Evolutionary conservation across 92 coral and sea anemone species (phyloP).

Genomic region (Zoanthus sansibaricus): DNA sequence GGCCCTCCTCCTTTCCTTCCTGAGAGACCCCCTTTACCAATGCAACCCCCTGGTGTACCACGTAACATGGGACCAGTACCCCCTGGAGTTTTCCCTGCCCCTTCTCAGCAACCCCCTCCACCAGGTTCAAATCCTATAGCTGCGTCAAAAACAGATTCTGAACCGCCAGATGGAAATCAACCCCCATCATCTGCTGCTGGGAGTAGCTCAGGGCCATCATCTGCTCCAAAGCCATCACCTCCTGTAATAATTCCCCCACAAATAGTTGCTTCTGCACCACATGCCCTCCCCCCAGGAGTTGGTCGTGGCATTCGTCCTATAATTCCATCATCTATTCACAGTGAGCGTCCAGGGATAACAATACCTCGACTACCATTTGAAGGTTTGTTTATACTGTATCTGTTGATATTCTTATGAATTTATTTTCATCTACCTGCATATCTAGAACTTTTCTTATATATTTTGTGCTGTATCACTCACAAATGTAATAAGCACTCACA

Average conservation of each 20-base stretch:
- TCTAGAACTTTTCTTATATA: too few species aligned
- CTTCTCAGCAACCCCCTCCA: constrained; percentile 81
- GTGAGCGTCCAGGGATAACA: constrained; percentile 51
- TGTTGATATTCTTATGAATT: too few species aligned
- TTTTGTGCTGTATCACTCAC: too few species aligned
- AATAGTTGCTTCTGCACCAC: constrained; percentile 32
- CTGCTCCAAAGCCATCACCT: constrained; percentile 30
- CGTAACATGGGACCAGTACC: constrained; percentile 76
- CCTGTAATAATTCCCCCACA: constrained; percentile 28
- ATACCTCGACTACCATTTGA: constrained; percentile 73
- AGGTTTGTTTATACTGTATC: constrained; percentile 52
- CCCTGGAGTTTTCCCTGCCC: constrained; percentile 63
- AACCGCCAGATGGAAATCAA: constrained; percentile 52
- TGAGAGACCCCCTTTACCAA: constrained; percentile 77
- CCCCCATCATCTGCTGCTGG: constrained; percentile 51
- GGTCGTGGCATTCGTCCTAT: constrained; percentile 49
- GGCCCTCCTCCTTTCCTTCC: constrained; percentile 81
- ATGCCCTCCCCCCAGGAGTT: constrained; percentile 56
- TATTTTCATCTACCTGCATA: too few species aligned
- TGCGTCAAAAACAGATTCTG: constrained; percentile 55
- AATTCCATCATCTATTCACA: constrained; percentile 46
- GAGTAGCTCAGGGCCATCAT: constrained; percentile 41
- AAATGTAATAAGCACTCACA: too few species aligned
- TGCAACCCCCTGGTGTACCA: constrained; percentile 65
- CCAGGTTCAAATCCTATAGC: constrained; percentile 59